Evolutionary conservation across 2,888 invertebrate species (phyloP).

Genomic region (Loripinus fragilis): DNA sequence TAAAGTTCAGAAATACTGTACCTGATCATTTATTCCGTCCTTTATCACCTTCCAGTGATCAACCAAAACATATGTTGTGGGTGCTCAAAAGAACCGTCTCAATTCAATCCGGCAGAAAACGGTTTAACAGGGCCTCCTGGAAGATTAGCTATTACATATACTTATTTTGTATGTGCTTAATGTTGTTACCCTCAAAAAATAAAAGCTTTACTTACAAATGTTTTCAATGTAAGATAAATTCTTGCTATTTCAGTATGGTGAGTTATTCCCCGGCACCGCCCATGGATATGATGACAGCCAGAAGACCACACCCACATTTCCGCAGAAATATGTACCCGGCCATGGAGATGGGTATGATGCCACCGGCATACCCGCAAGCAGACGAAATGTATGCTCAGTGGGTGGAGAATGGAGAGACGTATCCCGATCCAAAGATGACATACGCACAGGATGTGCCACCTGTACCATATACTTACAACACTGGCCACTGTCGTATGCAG

Average conservation of each 20-base stretch:
- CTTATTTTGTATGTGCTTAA: too few relatives aligned
- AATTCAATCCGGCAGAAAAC: too few relatives aligned
- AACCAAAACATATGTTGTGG: too few relatives aligned
- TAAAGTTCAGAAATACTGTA: too few relatives aligned
- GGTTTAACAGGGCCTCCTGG: too few relatives aligned
- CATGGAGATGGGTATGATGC: slow-evolving; percentile 59
- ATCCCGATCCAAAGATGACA: slow-evolving; percentile 30
- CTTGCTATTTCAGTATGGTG: slow-evolving; percentile 62
- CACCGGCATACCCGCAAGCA: slow-evolving; percentile 56
- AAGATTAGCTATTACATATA: too few relatives aligned
- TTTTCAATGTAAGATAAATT: too few relatives aligned
- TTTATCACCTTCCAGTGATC: too few relatives aligned
- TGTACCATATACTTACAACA: slow-evolving; percentile 40
- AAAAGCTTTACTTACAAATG: too few relatives aligned
- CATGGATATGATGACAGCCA: slow-evolving; percentile 67
- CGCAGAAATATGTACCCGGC: slow-evolving; percentile 60
- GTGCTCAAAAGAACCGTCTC: too few relatives aligned
- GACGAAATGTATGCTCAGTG: slow-evolving; percentile 61
- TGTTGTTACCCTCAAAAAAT: too few relatives aligned
- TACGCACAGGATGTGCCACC: slow-evolving; percentile 30
- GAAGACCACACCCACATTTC: slow-evolving; percentile 52
- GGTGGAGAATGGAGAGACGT: slow-evolving; percentile 56
- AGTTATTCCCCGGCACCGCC: slow-evolving; percentile 65
- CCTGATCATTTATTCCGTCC: too few relatives aligned
- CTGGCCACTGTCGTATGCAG: slow-evolving; percentile 61